These are phyloP conservation scores for Pipa parva DNA, from an alignment of 2,113 vertebrate species.

Conservation along the genomic window DNA sequence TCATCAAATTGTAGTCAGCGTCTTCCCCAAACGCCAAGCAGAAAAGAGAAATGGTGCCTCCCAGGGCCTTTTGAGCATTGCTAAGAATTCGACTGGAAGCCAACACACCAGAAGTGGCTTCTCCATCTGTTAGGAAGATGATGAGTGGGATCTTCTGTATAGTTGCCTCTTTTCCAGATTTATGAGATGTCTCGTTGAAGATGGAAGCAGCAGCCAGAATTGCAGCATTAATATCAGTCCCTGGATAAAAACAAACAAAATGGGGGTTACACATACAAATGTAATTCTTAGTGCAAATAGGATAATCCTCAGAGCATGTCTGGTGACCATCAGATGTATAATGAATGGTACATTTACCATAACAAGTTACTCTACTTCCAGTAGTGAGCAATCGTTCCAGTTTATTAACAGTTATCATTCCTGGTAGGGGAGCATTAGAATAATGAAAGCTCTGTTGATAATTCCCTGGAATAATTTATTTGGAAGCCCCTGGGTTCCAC, in stretches of 20 bases:
- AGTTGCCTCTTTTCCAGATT: slow-evolving; percentile 27
- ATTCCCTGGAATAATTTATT: too few species aligned
- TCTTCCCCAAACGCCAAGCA: slow-evolving; percentile 78
- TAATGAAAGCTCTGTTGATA: too few species aligned
- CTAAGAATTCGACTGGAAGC: slow-evolving; percentile 61
- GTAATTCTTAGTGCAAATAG: too few species aligned
- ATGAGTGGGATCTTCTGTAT: slow-evolving; percentile 63
- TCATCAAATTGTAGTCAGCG: slow-evolving; percentile 68
- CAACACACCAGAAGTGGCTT: slow-evolving; percentile 71
- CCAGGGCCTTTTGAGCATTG: slow-evolving; percentile 62
- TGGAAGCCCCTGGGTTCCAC: too few species aligned
- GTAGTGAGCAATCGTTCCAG: too few species aligned
- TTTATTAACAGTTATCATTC: too few species aligned
- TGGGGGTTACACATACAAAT: background rate
- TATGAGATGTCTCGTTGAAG: slow-evolving; percentile 53
- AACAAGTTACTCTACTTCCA: too few species aligned
- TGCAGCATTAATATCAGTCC: slow-evolving; percentile 78
- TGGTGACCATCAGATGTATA: too few species aligned
- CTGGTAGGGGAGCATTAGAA: too few species aligned
- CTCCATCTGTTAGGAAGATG: slow-evolving; percentile 78
- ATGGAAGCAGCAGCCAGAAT: slow-evolving; percentile 71
- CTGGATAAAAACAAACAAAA: slow-evolving; percentile 48
- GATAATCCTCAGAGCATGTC: too few species aligned
- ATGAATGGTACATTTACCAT: too few species aligned
- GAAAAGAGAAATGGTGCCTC: slow-evolving; percentile 64